Base-by-base conservation (phyloP, 1,140 invertebrate genomes). In the Dinoponera quadriceps region DNA sequence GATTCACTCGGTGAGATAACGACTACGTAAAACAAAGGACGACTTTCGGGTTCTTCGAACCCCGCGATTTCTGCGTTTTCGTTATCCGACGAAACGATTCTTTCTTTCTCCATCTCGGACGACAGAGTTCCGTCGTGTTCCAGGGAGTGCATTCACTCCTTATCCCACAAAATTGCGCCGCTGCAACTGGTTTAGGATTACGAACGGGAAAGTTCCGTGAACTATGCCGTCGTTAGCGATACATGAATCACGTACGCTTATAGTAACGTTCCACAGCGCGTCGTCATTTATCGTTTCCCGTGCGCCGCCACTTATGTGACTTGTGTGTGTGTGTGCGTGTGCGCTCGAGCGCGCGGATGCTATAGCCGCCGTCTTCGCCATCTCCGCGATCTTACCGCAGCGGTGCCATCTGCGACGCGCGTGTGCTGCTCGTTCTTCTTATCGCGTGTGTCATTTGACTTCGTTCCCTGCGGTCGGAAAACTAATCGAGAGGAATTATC, bases 141-240 rank as follows among this genome's bases (percentile, higher is more conserved):
- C 65, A 44, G 22, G n/a, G n/a, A 44, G 33, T 48, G 69, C 75
- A n/a, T 80, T 71, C 66, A 69, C 75, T 80, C 57, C 33, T 69
- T 57, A 69, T 80, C 65, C 51, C 65, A 44, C 63, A 80, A 57
- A 48, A 69, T 80, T 33, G 55, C 29, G 74, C 3, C 60, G 60
- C 74, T 51, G 33, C 65, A 33, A 69, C 74, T 22, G 49, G 29
- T 33, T 69, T 48, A 68, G 38, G 20, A 27, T 80, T 59, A 80
- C 51, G 33, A 80, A 57, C 55, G 75, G 33, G 18, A 80, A 80
- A 80, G 75, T 80, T 80, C 63, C 33, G 51, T 20, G 57, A 80
- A 80, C 75, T 78, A 78, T 65, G 65, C 33, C 75, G 65, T 80
- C 51, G 49, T 80, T 80, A 80, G 65, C 20, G 75, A 78, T 78